These are phyloP conservation scores for Orthosia cruda DNA, from an alignment of 2,888 invertebrate genomes.

Conservation along the genomic window DNA sequence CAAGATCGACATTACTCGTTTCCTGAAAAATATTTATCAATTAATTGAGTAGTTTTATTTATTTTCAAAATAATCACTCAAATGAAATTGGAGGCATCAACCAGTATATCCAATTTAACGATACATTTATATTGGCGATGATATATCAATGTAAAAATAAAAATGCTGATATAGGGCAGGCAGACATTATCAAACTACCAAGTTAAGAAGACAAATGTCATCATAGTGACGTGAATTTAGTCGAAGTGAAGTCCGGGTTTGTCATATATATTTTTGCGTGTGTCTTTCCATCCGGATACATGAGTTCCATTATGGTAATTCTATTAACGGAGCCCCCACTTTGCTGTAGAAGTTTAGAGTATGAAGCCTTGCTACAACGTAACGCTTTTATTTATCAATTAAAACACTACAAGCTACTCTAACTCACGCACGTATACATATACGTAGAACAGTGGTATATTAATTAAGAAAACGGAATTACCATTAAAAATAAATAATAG, in stretches of 20 bases:
- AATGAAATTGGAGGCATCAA: no score
- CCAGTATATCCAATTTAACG: no score
- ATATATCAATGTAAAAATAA: no score
- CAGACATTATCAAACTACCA: not conserved
- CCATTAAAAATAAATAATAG: no score
- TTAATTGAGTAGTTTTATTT: no score
- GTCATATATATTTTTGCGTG: conserved; percentile 20
- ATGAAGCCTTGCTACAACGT: conserved; percentile 10
- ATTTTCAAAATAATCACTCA: no score
- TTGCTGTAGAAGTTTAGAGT: conserved; percentile 10
- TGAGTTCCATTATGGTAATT: conserved; percentile 41
- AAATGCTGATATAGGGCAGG: not conserved
- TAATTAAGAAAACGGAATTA: not conserved
- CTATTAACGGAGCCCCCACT: conserved; percentile 45
- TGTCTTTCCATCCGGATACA: conserved; percentile 25
- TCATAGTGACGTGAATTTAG: no score
- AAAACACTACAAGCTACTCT: not conserved
- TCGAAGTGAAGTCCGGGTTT: no score
- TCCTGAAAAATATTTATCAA: no score
- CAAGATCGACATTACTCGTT: no score
- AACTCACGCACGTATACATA: not conserved
- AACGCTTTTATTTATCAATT: not conserved
- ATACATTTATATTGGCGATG: no score
- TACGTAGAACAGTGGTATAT: not conserved
- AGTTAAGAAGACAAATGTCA: not conserved